Conservation (phyloP, 2,113 vertebrate genomes). For the Apaloderma vittatum region DNA sequence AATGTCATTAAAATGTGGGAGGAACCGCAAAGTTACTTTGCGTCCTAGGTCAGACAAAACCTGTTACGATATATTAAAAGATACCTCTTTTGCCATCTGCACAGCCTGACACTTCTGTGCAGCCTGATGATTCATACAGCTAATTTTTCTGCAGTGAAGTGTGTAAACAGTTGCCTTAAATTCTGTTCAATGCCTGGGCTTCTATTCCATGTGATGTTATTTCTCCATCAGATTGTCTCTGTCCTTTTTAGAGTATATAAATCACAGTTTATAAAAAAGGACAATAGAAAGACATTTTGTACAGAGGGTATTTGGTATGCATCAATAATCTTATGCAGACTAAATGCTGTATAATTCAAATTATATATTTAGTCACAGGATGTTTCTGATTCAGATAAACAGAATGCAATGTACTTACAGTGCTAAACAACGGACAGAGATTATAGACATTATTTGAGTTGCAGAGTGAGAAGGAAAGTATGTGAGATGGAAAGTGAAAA, state of each 20-base stretch:
- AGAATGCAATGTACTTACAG: neutral
- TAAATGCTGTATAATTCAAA: constrained; percentile 41
- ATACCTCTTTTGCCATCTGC: neutral
- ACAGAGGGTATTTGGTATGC: constrained; percentile 14
- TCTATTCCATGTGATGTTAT: neutral
- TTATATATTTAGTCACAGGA: constrained; percentile 31
- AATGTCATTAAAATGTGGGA: neutral
- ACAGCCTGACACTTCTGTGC: neutral
- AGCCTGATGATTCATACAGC: neutral
- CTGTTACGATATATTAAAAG: neutral
- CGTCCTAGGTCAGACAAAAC: constrained; percentile 4
- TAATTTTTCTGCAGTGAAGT: constrained; percentile 22
- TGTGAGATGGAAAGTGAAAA: neutral
- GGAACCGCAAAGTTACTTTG: neutral
- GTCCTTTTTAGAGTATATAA: neutral
- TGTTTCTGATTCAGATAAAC: constrained; percentile 8
- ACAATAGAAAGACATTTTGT: constrained; percentile 2
- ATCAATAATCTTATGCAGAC: neutral
- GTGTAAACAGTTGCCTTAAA: constrained; percentile 20
- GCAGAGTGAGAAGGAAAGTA: neutral
- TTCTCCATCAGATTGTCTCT: constrained; percentile 17
- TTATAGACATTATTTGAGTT: neutral
- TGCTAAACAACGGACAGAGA: neutral
- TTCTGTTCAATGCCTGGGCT: neutral
- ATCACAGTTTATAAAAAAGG: constrained; percentile 19